Evolutionary conservation across 64 coral and sea anemone genomes (phyloP).

Genomic region (Dendrophyllia cribrosa): DNA sequence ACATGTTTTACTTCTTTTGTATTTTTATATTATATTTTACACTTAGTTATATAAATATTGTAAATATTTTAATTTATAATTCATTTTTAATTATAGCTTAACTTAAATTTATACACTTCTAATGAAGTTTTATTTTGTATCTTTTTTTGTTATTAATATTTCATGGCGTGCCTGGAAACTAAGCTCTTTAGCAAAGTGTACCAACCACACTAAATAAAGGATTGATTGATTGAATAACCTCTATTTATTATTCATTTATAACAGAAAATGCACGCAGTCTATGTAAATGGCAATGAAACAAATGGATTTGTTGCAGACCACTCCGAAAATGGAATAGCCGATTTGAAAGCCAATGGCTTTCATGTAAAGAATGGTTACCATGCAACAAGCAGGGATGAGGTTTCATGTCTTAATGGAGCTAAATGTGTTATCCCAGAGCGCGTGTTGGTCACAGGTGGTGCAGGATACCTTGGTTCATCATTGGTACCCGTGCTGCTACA

Average conservation of each 20-base stretch:
- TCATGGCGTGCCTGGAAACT: too few species aligned
- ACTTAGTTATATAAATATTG: too few species aligned
- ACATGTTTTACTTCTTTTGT: too few species aligned
- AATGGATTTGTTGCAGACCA: neutral
- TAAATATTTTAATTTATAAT: too few species aligned
- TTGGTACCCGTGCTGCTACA: constrained; percentile 77
- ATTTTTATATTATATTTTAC: too few species aligned
- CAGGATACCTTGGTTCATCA: constrained; percentile 90
- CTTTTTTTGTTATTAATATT: too few species aligned
- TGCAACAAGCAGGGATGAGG: neutral
- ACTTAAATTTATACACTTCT: too few species aligned
- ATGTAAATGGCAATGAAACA: neutral
- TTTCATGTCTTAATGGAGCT: neutral
- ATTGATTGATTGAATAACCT: neutral
- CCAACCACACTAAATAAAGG: too few species aligned
- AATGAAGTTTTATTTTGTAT: too few species aligned
- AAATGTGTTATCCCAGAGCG: constrained; percentile 5
- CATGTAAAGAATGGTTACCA: neutral
- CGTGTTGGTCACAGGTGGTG: constrained; percentile 88
- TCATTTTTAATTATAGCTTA: too few species aligned
- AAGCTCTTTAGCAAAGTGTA: too few species aligned
- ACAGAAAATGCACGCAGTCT: neutral
- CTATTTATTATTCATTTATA: neutral
- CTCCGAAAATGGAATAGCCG: neutral
- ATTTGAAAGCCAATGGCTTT: neutral